Evolutionary conservation across 2,888 invertebrate genomes (phyloP).

Genomic region (Eupithecia pulchellata): DNA sequence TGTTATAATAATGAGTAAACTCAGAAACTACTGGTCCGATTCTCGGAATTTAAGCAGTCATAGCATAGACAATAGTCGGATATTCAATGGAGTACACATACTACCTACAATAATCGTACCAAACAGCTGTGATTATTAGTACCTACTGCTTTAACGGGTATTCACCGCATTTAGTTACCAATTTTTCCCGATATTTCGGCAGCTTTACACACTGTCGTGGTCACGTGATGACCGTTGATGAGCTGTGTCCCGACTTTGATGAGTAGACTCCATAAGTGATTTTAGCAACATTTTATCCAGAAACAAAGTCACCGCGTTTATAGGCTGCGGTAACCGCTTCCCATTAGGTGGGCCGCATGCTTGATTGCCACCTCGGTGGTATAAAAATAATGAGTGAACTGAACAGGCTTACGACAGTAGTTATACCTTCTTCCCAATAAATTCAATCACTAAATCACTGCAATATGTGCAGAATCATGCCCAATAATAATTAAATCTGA

Average conservation of each 20-base stretch:
- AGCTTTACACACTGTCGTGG: too few relatives aligned
- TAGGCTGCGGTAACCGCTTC: too few relatives aligned
- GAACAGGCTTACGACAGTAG: background rate
- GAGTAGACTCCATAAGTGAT: background rate
- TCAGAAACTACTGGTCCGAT: background rate
- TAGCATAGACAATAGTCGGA: background rate
- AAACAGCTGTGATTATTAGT: too few relatives aligned
- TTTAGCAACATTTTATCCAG: background rate
- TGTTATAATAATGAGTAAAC: background rate
- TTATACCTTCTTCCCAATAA: background rate
- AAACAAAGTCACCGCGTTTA: too few relatives aligned
- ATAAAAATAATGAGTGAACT: background rate
- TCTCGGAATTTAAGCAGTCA: background rate
- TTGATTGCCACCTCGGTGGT: too few relatives aligned
- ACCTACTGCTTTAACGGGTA: too few relatives aligned
- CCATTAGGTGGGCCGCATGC: too few relatives aligned
- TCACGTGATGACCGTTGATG: too few relatives aligned
- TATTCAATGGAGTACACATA: too few relatives aligned
- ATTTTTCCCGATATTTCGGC: too few relatives aligned
- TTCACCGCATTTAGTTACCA: too few relatives aligned
- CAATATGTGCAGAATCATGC: background rate
- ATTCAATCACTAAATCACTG: background rate
- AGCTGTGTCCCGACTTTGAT: background rate
- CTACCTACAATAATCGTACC: too few relatives aligned
- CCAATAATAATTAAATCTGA: constrained; percentile 6